Percentiles rank a stretch among this genome's conserved stretches.
phyloP scores from a whole-genome alignment of 2,888 invertebrate species.

The Achlya flavicornis region DNA sequence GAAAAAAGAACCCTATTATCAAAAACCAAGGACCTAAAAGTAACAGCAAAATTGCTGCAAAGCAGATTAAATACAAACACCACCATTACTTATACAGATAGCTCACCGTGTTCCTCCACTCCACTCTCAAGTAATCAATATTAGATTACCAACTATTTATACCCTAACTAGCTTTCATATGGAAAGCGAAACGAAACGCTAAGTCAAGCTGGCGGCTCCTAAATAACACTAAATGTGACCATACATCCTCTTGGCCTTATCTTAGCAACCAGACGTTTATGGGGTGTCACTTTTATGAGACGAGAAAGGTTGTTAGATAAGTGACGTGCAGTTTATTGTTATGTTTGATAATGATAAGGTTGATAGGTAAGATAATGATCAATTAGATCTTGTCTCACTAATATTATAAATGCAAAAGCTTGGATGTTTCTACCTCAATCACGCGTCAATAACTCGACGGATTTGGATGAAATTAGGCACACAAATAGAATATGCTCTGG shows the following conservation, averaged over 20 bases:
- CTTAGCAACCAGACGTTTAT: slow-evolving; percentile 42
- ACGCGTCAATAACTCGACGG: too few species aligned
- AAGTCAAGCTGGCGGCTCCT: slow-evolving; percentile 37
- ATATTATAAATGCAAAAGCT: too few species aligned
- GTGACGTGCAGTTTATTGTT: too few species aligned
- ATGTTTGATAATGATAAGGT: too few species aligned
- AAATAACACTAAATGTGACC: slow-evolving; percentile 51
- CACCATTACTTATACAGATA: background rate
- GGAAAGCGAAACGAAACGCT: slow-evolving; percentile 30
- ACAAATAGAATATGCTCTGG: too few species aligned
- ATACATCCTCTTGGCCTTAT: slow-evolving; percentile 39
- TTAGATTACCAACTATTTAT: slow-evolving; percentile 36
- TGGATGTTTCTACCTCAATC: too few species aligned
- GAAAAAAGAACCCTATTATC: too few species aligned
- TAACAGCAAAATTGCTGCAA: too few species aligned
- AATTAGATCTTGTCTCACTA: too few species aligned
- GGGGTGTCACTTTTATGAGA: slow-evolving; percentile 37
- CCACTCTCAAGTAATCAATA: slow-evolving; percentile 8
- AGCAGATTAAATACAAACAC: background rate
- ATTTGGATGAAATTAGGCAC: too few species aligned
- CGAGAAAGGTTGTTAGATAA: slow-evolving; percentile 30
- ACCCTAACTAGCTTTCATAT: slow-evolving; percentile 37
- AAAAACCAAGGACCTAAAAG: too few species aligned
- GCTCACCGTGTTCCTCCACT: slow-evolving; percentile 2
- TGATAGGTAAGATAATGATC: too few species aligned